These are phyloP conservation scores for Hemithea aestivaria DNA, from an alignment of 2,888 invertebrate species.

Conservation along the genomic window DNA sequence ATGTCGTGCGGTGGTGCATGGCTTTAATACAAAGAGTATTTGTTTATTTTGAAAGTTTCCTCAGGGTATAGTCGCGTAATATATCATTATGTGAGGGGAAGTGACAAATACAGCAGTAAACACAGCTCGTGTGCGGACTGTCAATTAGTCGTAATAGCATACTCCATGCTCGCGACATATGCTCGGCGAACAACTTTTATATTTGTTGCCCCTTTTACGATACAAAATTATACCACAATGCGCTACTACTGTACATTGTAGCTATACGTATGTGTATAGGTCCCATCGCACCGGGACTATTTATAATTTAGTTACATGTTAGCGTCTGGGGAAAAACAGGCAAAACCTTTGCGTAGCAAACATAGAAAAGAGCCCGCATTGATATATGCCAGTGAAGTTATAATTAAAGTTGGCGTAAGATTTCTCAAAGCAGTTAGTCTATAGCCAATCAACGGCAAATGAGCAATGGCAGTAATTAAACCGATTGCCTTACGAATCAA, in stretches of 20 bases:
- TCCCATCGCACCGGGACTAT: too few species aligned
- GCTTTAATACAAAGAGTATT: conserved; percentile 31
- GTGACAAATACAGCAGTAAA: conserved; percentile 70
- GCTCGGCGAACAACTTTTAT: conserved; percentile 58
- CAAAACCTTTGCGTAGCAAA: too few species aligned
- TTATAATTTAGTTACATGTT: too few species aligned
- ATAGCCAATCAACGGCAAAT: conserved; percentile 69
- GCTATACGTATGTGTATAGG: too few species aligned
- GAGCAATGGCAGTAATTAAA: conserved; percentile 74
- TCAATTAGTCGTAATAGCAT: conserved; percentile 69
- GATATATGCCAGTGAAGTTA: too few species aligned
- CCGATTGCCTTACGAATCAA: conserved; percentile 77
- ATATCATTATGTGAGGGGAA: conserved; percentile 64
- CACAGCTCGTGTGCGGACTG: conserved; percentile 58
- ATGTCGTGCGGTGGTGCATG: conserved; percentile 25
- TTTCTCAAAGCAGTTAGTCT: conserved; percentile 9
- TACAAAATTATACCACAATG: conserved; percentile 53
- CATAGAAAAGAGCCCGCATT: too few species aligned
- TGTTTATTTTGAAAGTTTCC: conserved; percentile 53
- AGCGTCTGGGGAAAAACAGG: too few species aligned
- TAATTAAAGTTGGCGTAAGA: too few species aligned
- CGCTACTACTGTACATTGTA: conserved; percentile 6
- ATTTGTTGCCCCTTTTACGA: conserved; percentile 65
- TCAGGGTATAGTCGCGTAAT: conserved; percentile 42
- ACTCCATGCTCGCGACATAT: conserved; percentile 57